A percentile compares a stretch with the other conserved stretches of the same genome.
phyloP scores from a whole-genome alignment of 2,888 invertebrate genomes.

The Lasioglossum calceatum region DNA sequence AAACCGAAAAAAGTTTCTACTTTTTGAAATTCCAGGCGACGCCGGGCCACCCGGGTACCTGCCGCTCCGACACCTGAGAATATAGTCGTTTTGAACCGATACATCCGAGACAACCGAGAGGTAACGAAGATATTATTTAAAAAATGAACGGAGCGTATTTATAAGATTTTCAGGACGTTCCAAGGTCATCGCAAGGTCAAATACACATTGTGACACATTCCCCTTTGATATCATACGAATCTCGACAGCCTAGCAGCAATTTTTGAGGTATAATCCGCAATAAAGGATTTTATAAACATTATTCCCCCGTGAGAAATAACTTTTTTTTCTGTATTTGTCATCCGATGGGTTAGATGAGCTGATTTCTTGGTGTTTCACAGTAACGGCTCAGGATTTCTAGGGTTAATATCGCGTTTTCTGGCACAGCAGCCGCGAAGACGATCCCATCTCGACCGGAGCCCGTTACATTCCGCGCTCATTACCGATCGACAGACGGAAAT shows the following conservation, averaged over 20 bases:
- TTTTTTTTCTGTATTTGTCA: not conserved
- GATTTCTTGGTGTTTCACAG: not conserved
- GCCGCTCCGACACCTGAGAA: not conserved
- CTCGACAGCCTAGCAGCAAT: no score
- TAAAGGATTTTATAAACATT: no score
- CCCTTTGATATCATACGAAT: not conserved
- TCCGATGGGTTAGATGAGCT: no score
- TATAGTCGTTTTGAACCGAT: not conserved
- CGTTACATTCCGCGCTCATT: conserved; percentile 82
- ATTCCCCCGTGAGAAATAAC: no score
- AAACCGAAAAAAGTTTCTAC: conserved; percentile 21
- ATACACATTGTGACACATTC: not conserved
- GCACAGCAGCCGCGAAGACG: conserved; percentile 62
- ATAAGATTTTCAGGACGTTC: not conserved
- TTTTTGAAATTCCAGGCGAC: conserved; percentile 15
- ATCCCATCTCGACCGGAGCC: conserved; percentile 53
- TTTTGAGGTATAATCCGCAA: no score
- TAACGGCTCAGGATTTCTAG: not conserved
- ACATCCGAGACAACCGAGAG: not conserved
- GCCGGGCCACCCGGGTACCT: not conserved
- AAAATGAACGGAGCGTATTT: no score
- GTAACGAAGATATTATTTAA: not conserved
- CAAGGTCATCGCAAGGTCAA: not conserved
- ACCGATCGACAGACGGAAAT: conserved; percentile 74
- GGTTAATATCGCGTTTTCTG: conserved; percentile 56